Evolutionary conservation across 2,113 vertebrate species (phyloP), one percentile per base, ranked within the genome.

Genomic region (Archilochus colubris): DNA sequence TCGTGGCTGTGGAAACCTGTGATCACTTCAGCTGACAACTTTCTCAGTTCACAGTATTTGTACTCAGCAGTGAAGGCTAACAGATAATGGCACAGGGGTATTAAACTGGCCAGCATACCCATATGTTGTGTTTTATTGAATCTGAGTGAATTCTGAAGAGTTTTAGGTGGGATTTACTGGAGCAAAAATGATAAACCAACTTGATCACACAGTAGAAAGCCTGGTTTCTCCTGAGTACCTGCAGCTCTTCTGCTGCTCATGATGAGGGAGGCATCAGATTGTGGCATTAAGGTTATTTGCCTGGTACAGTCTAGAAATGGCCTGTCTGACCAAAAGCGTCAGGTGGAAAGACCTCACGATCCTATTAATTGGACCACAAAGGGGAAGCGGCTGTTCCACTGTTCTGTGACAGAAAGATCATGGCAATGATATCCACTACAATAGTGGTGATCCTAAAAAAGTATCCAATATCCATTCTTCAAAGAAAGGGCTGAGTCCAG

Each of bases 151-250:
- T 67, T 44, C 57, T 84, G 63, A 73, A 82, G 69, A 63, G 17
- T 51, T 91, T 69, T 80, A 80, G 48, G 15, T 66, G 54, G 27
- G 9, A 70, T 90, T 95, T 95, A 77, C 76, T 93, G 88, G 64
- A 77, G 86, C 38, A 81, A 76, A 90, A 91, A 69, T 67, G 16
- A 87, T 67, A n/a, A 90, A 62, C 46, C 31, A 46, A 10, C 46
- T 70, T 74, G 43, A 48, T 91, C 44, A 75, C 59, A 22, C 23
- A 19, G 51, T 30, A 66, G 62, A 82, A 89, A 86, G 22, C 44
- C n/a, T 68, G 62, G 22, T 30, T 86, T 50, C n/a, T 90, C 64
- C 54, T 0, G 1, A 64, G 27, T 82, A 46, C 58, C 74, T 83
- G 70, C 72, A 67, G 72, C 33, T 88, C 67, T 66, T 55, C n/a